These are phyloP conservation scores for Aleadryas rufinucha DNA, from an alignment of 2,113 vertebrate species.

Conservation along the genomic window DNA sequence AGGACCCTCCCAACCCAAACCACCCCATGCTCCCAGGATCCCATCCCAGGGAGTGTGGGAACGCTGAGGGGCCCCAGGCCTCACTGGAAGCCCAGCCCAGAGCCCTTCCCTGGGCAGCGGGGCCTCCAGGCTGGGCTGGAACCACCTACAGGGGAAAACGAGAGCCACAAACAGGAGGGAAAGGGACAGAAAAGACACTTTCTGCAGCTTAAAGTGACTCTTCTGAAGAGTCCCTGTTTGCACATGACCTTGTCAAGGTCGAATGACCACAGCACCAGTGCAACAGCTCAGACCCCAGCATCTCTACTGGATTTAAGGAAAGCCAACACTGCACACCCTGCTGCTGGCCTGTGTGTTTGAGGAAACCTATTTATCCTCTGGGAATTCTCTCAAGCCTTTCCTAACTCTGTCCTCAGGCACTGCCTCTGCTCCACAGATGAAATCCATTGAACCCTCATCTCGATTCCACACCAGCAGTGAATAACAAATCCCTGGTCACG, in stretches of 20 bases:
- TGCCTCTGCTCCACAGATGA: background rate
- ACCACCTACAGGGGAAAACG: accelerated
- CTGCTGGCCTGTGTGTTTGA: accelerated
- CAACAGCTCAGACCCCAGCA: accelerated
- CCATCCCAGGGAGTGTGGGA: background rate
- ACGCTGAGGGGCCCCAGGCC: background rate
- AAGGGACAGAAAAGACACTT: background rate
- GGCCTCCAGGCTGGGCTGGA: background rate
- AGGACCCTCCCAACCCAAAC: background rate
- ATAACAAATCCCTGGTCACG: background rate
- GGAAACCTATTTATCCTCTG: background rate
- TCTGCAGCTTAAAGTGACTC: background rate
- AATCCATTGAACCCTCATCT: background rate
- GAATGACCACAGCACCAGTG: accelerated
- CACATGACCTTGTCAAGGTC: background rate
- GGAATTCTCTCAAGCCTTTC: background rate
- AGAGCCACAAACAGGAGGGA: accelerated
- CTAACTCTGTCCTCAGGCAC: background rate
- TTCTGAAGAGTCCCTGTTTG: accelerated
- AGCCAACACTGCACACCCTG: background rate
- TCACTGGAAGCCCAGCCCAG: accelerated
- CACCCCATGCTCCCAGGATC: background rate
- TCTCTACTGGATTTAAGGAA: accelerated
- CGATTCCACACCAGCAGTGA: background rate
- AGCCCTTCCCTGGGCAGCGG: background rate